Evolutionary conservation across 2,888 invertebrate species (phyloP).

Genomic region (Euplagia quadripunctaria): DNA sequence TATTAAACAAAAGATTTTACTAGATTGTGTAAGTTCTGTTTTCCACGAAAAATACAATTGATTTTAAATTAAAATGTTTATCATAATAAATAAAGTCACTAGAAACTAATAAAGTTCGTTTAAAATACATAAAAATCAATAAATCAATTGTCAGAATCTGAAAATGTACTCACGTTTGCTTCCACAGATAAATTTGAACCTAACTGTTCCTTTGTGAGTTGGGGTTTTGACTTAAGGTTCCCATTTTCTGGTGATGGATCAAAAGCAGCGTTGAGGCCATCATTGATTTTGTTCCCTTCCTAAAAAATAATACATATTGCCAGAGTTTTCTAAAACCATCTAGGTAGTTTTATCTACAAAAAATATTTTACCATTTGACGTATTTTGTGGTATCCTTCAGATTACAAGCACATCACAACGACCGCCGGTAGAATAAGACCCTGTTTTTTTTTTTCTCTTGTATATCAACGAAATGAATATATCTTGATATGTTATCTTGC

Average conservation of each 20-base stretch:
- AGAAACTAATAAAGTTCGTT: too few relatives aligned
- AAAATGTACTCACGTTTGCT: constrained; percentile 36
- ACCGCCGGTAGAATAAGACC: constrained; percentile 47
- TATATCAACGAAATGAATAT: constrained; percentile 44
- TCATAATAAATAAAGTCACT: too few relatives aligned
- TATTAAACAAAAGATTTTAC: too few relatives aligned
- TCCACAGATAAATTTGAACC: constrained; percentile 20
- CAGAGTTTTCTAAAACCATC: not conserved
- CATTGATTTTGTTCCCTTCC: constrained; percentile 39
- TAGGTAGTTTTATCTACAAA: not conserved
- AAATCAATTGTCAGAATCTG: not conserved
- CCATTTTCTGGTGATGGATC: constrained; percentile 56
- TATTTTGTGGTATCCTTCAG: constrained; percentile 14
- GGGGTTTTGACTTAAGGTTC: constrained; percentile 24
- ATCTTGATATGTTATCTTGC: constrained; percentile 41
- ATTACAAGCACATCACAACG: constrained; percentile 40
- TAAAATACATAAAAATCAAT: too few relatives aligned
- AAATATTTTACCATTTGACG: constrained; percentile 42
- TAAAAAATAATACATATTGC: constrained; percentile 5
- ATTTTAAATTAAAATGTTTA: too few relatives aligned
- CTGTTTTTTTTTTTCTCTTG: constrained; percentile 30
- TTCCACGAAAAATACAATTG: too few relatives aligned
- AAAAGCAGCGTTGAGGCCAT: constrained; percentile 53
- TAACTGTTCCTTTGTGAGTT: constrained; percentile 21
- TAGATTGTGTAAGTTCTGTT: too few relatives aligned